These are phyloP conservation scores for Holacanthus passer DNA, from an alignment of 2,113 vertebrate species.

Conservation along the genomic window DNA sequence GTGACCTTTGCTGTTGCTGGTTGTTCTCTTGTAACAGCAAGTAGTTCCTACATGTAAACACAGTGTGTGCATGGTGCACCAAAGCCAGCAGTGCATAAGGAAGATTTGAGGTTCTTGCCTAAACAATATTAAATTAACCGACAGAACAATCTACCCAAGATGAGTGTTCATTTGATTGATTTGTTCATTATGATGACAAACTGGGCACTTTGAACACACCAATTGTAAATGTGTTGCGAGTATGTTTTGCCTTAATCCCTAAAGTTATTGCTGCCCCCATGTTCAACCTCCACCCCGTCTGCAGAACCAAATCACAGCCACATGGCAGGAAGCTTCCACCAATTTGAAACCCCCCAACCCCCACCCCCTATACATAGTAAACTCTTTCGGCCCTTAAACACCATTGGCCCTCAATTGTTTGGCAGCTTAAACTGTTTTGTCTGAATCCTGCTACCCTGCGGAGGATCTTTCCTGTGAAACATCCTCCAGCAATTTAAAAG, in stretches of 20 bases:
- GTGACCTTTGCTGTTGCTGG: no score
- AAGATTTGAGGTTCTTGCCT: no score
- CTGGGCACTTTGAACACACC: not conserved
- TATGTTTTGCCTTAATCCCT: constrained; percentile 31
- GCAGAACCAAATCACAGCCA: constrained; percentile 73
- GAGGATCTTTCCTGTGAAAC: constrained; percentile 8
- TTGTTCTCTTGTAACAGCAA: no score
- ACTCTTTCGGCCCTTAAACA: no score
- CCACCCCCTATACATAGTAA: not conserved
- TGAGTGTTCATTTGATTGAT: no score
- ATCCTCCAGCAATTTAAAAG: constrained; percentile 11
- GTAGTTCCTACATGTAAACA: no score
- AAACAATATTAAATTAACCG: no score
- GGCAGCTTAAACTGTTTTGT: constrained; percentile 45
- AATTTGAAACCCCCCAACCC: not conserved
- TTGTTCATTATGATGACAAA: not conserved
- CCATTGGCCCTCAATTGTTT: constrained; percentile 37
- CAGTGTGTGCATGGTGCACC: no score
- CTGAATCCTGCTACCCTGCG: constrained; percentile 10
- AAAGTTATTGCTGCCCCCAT: constrained; percentile 59
- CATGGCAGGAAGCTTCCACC: constrained; percentile 52
- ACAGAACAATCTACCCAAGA: no score
- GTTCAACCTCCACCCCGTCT: constrained; percentile 59
- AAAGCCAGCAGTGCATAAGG: no score
- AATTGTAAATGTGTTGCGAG: constrained; percentile 9